phyloP scores from a whole-genome alignment of 1,140 invertebrate species.

The Drosophila dunni region DNA sequence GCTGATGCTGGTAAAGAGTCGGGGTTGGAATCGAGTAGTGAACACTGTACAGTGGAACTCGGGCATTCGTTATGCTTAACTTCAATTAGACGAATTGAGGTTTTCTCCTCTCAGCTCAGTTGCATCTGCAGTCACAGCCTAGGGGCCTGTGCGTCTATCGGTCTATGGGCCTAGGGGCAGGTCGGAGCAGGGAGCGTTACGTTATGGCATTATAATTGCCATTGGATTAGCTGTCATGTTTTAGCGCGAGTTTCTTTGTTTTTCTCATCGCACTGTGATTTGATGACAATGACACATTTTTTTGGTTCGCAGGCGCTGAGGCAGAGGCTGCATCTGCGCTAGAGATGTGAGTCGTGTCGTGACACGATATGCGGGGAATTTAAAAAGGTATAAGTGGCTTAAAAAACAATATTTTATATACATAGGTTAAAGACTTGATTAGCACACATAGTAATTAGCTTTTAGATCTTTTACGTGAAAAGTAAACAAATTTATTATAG shows the following conservation, averaged over 20 bases:
- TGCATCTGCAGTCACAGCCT: constrained; percentile 32
- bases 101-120: constrained; percentile 53
- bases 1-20: constrained; percentile 62
- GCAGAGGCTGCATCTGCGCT: neutral
- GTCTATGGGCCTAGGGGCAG: constrained; percentile 18
- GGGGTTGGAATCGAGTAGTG: constrained; percentile 2
- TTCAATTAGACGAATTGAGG: constrained; percentile 80
- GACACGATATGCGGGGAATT: neutral
- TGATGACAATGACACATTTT: constrained; percentile 68
- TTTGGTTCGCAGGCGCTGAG: constrained; percentile 6
- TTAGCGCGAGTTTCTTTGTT: constrained; percentile 50
- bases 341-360: neutral
- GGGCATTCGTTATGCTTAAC: constrained; percentile 71
- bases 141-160: too few species aligned
- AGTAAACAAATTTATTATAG: too few species aligned
- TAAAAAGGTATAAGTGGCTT: neutral
- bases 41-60: constrained; percentile 26
- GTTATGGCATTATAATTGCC: constrained; percentile 80
- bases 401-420: too few species aligned
- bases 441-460: too few species aligned
- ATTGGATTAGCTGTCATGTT: constrained; percentile 82
- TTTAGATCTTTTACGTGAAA: too few species aligned
- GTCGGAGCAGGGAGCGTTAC: constrained; percentile 6
- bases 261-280: constrained; percentile 39
- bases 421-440: too few species aligned